These are phyloP conservation scores for Hippoglossus stenolepis DNA, from an alignment of 2,113 vertebrate species.

Conservation along the genomic window DNA sequence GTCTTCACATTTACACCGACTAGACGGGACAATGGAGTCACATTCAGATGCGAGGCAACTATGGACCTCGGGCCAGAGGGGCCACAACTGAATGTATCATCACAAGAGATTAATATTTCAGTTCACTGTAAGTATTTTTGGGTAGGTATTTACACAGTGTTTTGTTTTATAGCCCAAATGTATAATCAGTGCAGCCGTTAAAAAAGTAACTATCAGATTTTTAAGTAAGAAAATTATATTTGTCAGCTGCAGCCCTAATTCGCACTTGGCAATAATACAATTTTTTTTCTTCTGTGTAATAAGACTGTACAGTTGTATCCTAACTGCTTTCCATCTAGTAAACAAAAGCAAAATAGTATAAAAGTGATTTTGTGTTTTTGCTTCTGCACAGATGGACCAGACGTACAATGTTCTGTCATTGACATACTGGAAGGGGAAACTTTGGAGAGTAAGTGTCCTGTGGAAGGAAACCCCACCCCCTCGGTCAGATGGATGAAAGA, in stretches of 20 bases:
- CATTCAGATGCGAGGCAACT: slow-evolving; percentile 68
- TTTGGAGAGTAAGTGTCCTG: slow-evolving; percentile 21
- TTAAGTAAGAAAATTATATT: too few relatives aligned
- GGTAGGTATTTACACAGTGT: too few relatives aligned
- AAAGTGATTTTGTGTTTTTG: background rate
- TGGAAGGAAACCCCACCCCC: slow-evolving; percentile 55
- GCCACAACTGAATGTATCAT: background rate
- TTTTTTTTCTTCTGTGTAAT: too few relatives aligned
- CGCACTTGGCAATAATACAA: background rate
- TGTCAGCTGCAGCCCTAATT: background rate
- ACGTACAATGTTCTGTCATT: background rate
- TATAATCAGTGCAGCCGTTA: too few relatives aligned
- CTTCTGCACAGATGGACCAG: slow-evolving; percentile 58
- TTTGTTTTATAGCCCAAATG: background rate
- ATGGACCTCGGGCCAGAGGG: slow-evolving; percentile 68
- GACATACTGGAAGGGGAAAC: slow-evolving; percentile 32
- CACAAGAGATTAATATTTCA: slow-evolving; percentile 1
- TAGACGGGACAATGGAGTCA: slow-evolving; percentile 40
- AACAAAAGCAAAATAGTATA: background rate
- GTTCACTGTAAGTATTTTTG: slow-evolving; percentile 68
- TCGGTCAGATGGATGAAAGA: slow-evolving; percentile 1
- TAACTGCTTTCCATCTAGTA: background rate
- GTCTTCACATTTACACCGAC: background rate
- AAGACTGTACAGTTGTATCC: too few relatives aligned
- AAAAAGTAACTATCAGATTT: too few relatives aligned